Evolutionary conservation across 2,797 vertebrate genomes (phyloP), one percentile per base, ranked within the genome.

Genomic region (Falco cherrug): DNA sequence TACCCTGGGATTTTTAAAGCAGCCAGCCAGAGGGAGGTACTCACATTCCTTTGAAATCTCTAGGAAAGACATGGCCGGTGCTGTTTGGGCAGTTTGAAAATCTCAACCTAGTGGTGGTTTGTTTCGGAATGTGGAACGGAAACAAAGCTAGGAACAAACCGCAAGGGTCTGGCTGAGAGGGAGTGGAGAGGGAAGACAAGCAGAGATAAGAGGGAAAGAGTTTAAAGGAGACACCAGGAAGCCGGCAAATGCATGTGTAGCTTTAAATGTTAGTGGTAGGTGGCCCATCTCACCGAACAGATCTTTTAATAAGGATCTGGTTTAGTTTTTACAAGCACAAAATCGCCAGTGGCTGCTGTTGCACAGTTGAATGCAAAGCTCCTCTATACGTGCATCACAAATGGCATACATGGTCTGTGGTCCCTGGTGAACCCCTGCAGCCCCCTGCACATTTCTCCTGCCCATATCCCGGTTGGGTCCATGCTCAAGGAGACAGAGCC

Each of bases 121-220:
- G 28, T 61, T 92, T 93, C 77, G 82, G 37, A 65, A 65, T 12
- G 33, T 89, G 71, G 56, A 63, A 77, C 4, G 56, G 76, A 63
- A 91, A 79, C 13, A 88, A 60, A 59, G 33, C 71, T n/a, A 86
- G 35, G 80, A 90, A 29, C 29, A 60, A 94, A 68, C 33, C 83
- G 16, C 45, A 47, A 83, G 57, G 43, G 17, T 64, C 54, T 73
- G 54, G 25, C 68, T 86, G 77, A 53, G 26, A 51, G 1, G 9
- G 18, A 63, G 28, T 1, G 4, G 39, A 88, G 15, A 25, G 35
- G 73, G 35, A 37, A 45, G 35, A 54, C 87, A 18, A 69, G 75
- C 33, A 71, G 77, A 84, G 50, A 43, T 65, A 35, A 89, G 29
- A 76, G 24, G n/a, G 25, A 50, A 75, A 57, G 60, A 37, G 5